phyloP scores from a whole-genome alignment of 1,140 invertebrate genomes.

The Orussus abietinus region DNA sequence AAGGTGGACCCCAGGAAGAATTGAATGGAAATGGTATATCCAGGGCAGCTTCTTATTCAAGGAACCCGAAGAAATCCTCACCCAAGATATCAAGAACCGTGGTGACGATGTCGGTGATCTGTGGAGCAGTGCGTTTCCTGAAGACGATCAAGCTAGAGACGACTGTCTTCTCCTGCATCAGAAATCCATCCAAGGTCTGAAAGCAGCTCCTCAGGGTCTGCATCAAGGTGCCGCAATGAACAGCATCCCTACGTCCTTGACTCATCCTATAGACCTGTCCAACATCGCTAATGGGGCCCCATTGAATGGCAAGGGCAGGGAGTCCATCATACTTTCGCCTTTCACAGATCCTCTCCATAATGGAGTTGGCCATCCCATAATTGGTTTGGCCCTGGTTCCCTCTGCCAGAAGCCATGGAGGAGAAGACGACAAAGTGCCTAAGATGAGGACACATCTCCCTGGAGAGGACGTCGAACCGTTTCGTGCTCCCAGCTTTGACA shows the following conservation, averaged over 20 bases:
- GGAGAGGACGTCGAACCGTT: constrained; percentile 51
- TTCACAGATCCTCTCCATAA: constrained; percentile 61
- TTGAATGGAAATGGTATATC: too few species aligned
- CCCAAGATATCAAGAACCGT: constrained; percentile 52
- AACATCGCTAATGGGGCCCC: constrained; percentile 60
- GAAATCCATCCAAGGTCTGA: constrained; percentile 56
- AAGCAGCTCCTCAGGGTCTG: constrained; percentile 66
- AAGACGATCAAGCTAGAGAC: constrained; percentile 64
- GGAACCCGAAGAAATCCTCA: too few species aligned
- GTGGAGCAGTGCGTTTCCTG: constrained; percentile 48
- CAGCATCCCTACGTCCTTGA: constrained; percentile 60
- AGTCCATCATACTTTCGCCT: constrained; percentile 48
- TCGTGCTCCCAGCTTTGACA: constrained; percentile 54
- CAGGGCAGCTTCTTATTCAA: background rate
- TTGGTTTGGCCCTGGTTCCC: constrained; percentile 78
- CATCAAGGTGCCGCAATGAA: constrained; percentile 61
- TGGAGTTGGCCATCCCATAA: constrained; percentile 65
- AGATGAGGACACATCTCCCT: constrained; percentile 54
- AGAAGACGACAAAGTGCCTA: constrained; percentile 65
- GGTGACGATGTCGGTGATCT: constrained; percentile 43
- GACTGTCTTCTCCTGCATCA: constrained; percentile 57
- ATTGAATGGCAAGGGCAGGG: constrained; percentile 59
- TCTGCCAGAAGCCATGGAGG: constrained; percentile 70
- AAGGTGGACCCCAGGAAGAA: too few species aligned
- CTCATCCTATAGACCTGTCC: constrained; percentile 61